These are phyloP conservation scores for Galleria mellonella DNA, from an alignment of 1,140 invertebrate genomes.

Conservation along the genomic window DNA sequence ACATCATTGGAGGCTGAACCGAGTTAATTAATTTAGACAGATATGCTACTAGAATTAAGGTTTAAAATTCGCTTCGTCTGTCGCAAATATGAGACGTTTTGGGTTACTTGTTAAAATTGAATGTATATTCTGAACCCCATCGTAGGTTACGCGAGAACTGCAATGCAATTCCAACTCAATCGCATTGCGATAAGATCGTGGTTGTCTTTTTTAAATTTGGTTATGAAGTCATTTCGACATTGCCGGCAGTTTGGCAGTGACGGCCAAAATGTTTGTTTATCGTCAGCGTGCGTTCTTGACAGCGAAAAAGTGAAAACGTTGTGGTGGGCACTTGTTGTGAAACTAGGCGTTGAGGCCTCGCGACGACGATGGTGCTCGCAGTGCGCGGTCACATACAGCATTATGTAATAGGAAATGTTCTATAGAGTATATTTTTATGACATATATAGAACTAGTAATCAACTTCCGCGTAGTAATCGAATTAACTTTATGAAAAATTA, in stretches of 20 bases:
- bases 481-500: too few relatives aligned
- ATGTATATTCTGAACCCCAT: slow-evolving; percentile 27
- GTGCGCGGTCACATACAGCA: slow-evolving; percentile 4
- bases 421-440: slow-evolving; percentile 4
- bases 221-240: slow-evolving; percentile 24
- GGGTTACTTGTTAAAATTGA: slow-evolving; percentile 24
- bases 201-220: slow-evolving; percentile 5
- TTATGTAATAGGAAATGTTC: slow-evolving; percentile 39
- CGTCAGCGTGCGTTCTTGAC: slow-evolving; percentile 69
- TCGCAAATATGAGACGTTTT: slow-evolving; percentile 45
- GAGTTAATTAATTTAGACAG: slow-evolving; percentile 25
- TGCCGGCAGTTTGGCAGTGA: slow-evolving; percentile 34
- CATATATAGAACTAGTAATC: too few relatives aligned
- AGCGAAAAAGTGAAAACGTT: slow-evolving; percentile 73
- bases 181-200: slow-evolving; percentile 22
- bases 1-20: slow-evolving; percentile 27
- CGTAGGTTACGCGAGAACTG: slow-evolving; percentile 22
- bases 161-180: slow-evolving; percentile 45
- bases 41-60: slow-evolving; percentile 38
- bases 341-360: slow-evolving; percentile 50
- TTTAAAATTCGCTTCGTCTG: slow-evolving; percentile 33
- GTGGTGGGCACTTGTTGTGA: slow-evolving; percentile 64
- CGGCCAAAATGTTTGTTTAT: slow-evolving; percentile 71
- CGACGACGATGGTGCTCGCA: slow-evolving; percentile 23
- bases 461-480: too few relatives aligned